Percentiles rank a stretch among this genome's conserved stretches.
Evolutionary conservation across 2,888 invertebrate species (phyloP).

Genomic region (Aradus depressus): DNA sequence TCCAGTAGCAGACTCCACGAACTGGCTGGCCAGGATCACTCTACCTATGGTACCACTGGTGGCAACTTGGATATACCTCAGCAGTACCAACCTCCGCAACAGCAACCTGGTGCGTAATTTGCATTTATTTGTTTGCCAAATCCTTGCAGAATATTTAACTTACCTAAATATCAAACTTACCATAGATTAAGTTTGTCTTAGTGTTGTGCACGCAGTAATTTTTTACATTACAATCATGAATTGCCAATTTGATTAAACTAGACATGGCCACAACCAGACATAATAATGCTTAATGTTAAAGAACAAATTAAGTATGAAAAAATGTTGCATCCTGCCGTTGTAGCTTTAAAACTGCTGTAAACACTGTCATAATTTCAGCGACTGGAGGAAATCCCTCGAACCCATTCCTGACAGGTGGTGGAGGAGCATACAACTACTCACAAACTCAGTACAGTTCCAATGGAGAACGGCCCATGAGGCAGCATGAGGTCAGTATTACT

Average conservation of each 20-base stretch:
- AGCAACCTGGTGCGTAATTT: too few species aligned
- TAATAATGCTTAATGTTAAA: not conserved
- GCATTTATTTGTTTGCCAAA: too few species aligned
- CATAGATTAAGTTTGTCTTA: too few species aligned
- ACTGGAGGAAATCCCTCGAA: constrained; percentile 9
- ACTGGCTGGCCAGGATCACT: constrained; percentile 54
- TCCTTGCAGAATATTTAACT: too few species aligned
- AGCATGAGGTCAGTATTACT: constrained; percentile 21
- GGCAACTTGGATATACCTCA: constrained; percentile 57
- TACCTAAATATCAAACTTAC: too few species aligned
- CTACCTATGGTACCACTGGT: constrained; percentile 58
- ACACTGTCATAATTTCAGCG: too few species aligned
- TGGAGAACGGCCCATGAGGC: constrained; percentile 19
- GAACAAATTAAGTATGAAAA: not conserved
- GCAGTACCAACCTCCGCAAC: constrained; percentile 14
- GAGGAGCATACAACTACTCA: constrained; percentile 8
- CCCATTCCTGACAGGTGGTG: constrained; percentile 6
- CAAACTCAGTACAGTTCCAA: constrained; percentile 9
- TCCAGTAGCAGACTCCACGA: constrained; percentile 73
- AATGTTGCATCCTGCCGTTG: not conserved
- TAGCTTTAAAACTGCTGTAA: too few species aligned
- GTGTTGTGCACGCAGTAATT: not conserved
- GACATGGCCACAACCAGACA: not conserved
- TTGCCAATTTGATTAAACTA: not conserved
- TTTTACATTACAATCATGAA: not conserved